Conservation (phyloP, 2,888 invertebrate species). For the Drosophila mayaguana region DNA sequence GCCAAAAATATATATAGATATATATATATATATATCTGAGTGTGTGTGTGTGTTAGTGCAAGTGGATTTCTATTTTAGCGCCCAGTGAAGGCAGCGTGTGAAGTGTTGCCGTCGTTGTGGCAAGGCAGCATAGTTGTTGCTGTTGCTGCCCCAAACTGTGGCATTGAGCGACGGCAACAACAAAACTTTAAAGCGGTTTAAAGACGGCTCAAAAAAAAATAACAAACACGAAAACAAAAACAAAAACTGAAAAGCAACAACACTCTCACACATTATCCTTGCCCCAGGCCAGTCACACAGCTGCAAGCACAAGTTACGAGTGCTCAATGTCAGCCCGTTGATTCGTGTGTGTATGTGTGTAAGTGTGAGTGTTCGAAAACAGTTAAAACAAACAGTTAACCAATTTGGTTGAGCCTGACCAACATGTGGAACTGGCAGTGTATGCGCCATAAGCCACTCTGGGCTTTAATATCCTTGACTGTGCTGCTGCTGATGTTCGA, state of each 20-base stretch:
- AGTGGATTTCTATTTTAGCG: slow-evolving; percentile 68
- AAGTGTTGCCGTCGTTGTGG: slow-evolving; percentile 35
- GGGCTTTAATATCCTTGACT: slow-evolving; percentile 78
- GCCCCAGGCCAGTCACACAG: slow-evolving; percentile 19
- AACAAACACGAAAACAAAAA: slow-evolving; percentile 13
- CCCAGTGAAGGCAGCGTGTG: slow-evolving; percentile 44
- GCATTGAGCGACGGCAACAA: slow-evolving; percentile 58
- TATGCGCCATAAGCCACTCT: slow-evolving; percentile 81
- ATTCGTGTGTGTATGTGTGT: slow-evolving; percentile 35
- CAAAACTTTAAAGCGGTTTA: slow-evolving; percentile 54
- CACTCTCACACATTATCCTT: slow-evolving; percentile 26
- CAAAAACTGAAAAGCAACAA: slow-evolving; percentile 13
- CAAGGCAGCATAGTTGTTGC: slow-evolving; percentile 22
- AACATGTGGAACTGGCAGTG: slow-evolving; percentile 73
- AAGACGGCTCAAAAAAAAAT: slow-evolving; percentile 33
- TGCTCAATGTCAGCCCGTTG: slow-evolving; percentile 56
- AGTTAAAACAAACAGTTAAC: slow-evolving; percentile 25
- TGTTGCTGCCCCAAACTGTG: slow-evolving; percentile 36
- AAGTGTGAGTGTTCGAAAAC: slow-evolving; percentile 16
- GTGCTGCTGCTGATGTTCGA: slow-evolving; percentile 77
- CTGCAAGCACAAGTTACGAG: slow-evolving; percentile 34
- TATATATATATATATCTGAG: slow-evolving; percentile 15
- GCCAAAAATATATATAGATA: slow-evolving; percentile 35
- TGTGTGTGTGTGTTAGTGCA: slow-evolving; percentile 42
- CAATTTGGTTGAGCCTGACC: slow-evolving; percentile 39